phyloP scores from a whole-genome alignment of 2,888 invertebrate genomes.

The Lacanobia wlatinum region DNA sequence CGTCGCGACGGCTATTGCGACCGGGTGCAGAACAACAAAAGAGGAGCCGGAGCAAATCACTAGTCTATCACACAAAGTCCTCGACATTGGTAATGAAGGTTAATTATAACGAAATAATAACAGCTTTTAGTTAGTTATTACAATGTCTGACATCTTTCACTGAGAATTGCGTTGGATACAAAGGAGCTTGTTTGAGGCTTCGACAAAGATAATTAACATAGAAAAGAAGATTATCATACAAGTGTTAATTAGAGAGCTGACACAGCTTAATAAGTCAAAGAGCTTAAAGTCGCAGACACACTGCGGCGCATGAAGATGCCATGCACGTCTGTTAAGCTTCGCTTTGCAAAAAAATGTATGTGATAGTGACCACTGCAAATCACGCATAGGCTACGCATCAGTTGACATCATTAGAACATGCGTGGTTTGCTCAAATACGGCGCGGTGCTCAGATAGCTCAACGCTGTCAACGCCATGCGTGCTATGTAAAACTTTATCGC shows the following conservation, averaged over 20 bases:
- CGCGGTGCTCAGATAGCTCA: no score
- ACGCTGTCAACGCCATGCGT: no score
- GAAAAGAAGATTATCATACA: neutral
- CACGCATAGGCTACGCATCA: no score
- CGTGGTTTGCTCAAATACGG: no score
- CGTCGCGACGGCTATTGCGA: no score
- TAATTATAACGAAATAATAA: slow-evolving; percentile 6
- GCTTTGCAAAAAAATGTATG: no score
- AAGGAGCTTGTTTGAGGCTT: slow-evolving; percentile 16
- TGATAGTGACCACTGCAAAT: no score
- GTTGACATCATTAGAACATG: no score
- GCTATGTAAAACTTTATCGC: no score
- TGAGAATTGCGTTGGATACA: neutral
- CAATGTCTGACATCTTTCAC: neutral
- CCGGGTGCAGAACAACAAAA: neutral
- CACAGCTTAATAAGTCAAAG: neutral
- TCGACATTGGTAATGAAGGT: neutral
- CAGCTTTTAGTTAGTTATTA: slow-evolving; percentile 3
- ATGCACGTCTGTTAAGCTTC: no score
- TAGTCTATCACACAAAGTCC: neutral
- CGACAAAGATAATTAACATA: no score
- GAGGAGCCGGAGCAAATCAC: neutral
- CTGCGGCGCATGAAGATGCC: no score
- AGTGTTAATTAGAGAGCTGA: slow-evolving; percentile 5
- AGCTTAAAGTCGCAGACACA: neutral